Evolutionary conservation across 1,140 invertebrate genomes (phyloP).

Genomic region (Bradynema listronoti): DNA sequence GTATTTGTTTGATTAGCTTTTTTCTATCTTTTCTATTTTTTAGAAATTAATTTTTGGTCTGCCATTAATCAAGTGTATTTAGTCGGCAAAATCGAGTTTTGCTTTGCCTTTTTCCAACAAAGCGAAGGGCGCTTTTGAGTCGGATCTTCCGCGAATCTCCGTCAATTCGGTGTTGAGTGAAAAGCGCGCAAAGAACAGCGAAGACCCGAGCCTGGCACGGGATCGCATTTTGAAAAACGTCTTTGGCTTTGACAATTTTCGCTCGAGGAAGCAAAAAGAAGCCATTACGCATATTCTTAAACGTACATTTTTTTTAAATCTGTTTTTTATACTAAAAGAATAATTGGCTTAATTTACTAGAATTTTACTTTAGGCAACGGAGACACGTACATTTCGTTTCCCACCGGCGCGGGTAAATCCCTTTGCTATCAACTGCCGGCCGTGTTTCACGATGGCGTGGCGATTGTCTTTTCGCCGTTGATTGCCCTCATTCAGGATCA

Average conservation of each 20-base stretch:
- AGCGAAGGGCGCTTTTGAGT: too few species aligned
- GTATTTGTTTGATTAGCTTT: too few species aligned
- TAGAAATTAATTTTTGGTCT: too few species aligned
- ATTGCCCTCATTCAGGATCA: slow-evolving; percentile 69
- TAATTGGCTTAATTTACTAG: not conserved
- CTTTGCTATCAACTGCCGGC: slow-evolving; percentile 70
- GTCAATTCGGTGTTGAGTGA: too few species aligned
- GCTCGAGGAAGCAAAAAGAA: not conserved
- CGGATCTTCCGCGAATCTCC: too few species aligned
- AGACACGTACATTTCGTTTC: slow-evolving; percentile 70
- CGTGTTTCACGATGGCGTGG: slow-evolving; percentile 62
- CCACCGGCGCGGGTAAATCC: slow-evolving; percentile 69
- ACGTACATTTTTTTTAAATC: slow-evolving; percentile 15
- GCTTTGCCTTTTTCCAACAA: too few species aligned
- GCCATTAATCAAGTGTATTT: too few species aligned
- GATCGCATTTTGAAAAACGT: not conserved
- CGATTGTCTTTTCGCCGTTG: slow-evolving; percentile 68
- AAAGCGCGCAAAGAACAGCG: too few species aligned
- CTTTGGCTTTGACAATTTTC: slow-evolving; percentile 13
- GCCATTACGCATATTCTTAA: slow-evolving; percentile 8
- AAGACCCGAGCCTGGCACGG: too few species aligned
- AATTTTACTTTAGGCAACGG: slow-evolving; percentile 59
- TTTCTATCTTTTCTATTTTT: too few species aligned
- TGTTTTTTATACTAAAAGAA: slow-evolving; percentile 16
- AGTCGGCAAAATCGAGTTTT: too few species aligned